Base-by-base conservation (phyloP, 37 sponge, comb jelly and placozoan genomes). In the Cliona cf. orientalis region DNA sequence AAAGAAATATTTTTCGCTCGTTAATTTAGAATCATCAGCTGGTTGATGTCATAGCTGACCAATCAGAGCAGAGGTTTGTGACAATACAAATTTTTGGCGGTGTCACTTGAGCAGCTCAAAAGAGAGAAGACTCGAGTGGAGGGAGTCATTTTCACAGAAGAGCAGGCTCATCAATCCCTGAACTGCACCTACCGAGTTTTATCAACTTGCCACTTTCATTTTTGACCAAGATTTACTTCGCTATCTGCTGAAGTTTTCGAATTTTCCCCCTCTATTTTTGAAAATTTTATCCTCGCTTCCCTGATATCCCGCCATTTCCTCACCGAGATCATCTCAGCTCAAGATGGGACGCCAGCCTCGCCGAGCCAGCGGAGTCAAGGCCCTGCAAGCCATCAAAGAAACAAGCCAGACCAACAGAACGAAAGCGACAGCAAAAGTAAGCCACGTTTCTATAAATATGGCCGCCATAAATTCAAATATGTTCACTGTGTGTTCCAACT, bases 361-460 rank as follows among this genome's bases (percentile, higher is more conserved):
- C 25, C 32, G 87, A 53, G 81, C 87, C 23, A 76, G 79, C 14
- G 79, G 87, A 0, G 26, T 80, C 26, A 87, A 87, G 45, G 87
- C 87, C 0, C 69, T 87, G 46, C 74, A 80, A 56, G 87, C 87
- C 69, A 87, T 87, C 75, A 87, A 80, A 37, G 81, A 80, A 60
- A 87, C 44, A 65, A 57, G 70, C 61, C 58, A 61, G 14, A 43
- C 26, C 61, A 46, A 46, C 7, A 71, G 63, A 72, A 72, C 46
- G 34, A 82, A 82, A 44, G 82, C 61, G 33, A 72, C 25, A 73
- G 12, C n/a, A 19, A 49, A 19, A 19, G 53, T 14, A 19, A 14
- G 14, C 53, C 9, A n/a, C n/a, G 14, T 49, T 49, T 49, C 14
- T 49, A 14, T 14, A 49, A 49, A 9, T 14, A 19, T 49, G 53